Conservation (phyloP, 23 tunicate genomes). For the Ciona savignyi region DNA sequence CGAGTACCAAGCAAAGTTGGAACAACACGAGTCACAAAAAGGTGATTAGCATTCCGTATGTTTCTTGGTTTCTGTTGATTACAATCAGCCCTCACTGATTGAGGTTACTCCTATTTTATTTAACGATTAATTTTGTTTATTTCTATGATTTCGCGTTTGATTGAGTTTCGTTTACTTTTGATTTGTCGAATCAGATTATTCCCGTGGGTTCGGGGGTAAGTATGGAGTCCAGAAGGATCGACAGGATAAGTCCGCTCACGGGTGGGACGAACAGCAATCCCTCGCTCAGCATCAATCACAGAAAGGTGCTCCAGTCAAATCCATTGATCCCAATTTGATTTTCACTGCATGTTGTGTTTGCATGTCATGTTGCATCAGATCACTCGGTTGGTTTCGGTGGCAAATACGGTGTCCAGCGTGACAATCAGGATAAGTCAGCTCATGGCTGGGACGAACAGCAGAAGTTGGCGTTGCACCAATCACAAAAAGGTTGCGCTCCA, state of each 20-base stretch:
- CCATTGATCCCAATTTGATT: background rate
- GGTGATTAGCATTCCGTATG: too few relatives aligned
- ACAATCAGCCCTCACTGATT: too few relatives aligned
- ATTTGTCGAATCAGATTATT: slow-evolving; percentile 16
- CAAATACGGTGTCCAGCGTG: slow-evolving; percentile 92
- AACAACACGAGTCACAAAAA: slow-evolving; percentile 79
- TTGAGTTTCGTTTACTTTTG: background rate
- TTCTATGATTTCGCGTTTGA: background rate
- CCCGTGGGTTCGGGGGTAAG: slow-evolving; percentile 72
- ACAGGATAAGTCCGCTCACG: slow-evolving; percentile 59
- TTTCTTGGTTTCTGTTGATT: too few relatives aligned
- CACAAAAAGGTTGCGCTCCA: slow-evolving; percentile 89
- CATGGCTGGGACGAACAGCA: slow-evolving; percentile 82
- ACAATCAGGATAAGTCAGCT: slow-evolving; percentile 86
- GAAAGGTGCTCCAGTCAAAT: slow-evolving; percentile 31
- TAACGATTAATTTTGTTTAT: too few relatives aligned
- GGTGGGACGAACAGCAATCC: slow-evolving; percentile 43
- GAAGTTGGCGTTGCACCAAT: slow-evolving; percentile 57
- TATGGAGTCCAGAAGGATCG: slow-evolving; percentile 61
- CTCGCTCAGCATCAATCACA: slow-evolving; percentile 73
- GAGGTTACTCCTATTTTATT: too few relatives aligned
- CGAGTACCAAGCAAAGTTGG: slow-evolving; percentile 67
- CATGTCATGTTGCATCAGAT: slow-evolving; percentile 30
- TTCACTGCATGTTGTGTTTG: background rate
- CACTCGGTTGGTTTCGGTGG: slow-evolving; percentile 95